A percentile compares a stretch with the other conserved stretches of the same genome.
Conservation (phyloP, 1,140 invertebrate species). For the Pseudomyrmex pallidus region DNA sequence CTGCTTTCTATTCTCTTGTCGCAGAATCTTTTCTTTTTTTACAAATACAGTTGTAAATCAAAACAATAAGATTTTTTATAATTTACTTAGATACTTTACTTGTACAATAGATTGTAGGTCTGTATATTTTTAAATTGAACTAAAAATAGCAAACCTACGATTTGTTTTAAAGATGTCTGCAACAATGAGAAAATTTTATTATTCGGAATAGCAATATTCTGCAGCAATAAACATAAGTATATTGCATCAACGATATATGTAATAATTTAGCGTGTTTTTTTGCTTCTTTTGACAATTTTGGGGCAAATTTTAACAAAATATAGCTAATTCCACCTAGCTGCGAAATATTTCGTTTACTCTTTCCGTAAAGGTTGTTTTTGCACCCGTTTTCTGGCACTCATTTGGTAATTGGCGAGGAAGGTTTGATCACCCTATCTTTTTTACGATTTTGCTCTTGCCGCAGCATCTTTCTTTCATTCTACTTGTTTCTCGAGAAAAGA, state of each 20-base stretch:
- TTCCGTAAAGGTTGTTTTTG: conserved; percentile 67
- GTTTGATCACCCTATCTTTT: conserved; percentile 21
- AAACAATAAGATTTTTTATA: too few relatives aligned
- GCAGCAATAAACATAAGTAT: not conserved
- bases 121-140: too few relatives aligned
- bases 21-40: not conserved
- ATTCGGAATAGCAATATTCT: conserved; percentile 24
- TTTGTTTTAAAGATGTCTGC: not conserved
- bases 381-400: conserved; percentile 65
- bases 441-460: conserved; percentile 31
- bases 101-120: too few relatives aligned
- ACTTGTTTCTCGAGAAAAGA: not conserved
- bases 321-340: conserved; percentile 30
- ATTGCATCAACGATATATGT: conserved; percentile 42
- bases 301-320: conserved; percentile 63
- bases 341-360: conserved; percentile 43
- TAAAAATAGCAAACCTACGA: too few relatives aligned
- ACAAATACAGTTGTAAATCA: too few relatives aligned
- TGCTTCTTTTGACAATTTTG: conserved; percentile 67
- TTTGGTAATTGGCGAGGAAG: conserved; percentile 63
- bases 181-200: conserved; percentile 64
- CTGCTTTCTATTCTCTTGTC: not conserved
- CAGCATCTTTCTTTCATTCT: not conserved
- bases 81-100: too few relatives aligned
- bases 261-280: conserved; percentile 73